Base-by-base conservation (phyloP, 2,888 invertebrate species). In the Rhamnusium bicolor region DNA sequence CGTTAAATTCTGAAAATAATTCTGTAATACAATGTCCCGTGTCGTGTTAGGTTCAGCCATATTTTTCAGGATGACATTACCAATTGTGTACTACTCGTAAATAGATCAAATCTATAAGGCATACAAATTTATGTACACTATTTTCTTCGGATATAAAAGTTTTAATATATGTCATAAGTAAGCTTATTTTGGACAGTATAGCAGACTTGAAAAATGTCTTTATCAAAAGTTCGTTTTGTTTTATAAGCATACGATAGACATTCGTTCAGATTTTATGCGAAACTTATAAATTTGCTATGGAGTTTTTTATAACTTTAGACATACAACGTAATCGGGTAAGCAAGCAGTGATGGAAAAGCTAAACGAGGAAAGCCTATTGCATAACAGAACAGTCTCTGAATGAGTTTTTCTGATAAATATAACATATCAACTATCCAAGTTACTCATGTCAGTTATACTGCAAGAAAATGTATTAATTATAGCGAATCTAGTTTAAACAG, bases 191-290 rank as follows among this genome's bases (percentile, higher is more conserved):
- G 40, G 12, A 2, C n/a, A n/a, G n/a, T 40, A n/a, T 40, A 40
- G n/a, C 40, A 12, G 40, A n/a, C 40, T 40, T 40, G 10, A 40
- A 40, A 40, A 40, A 16, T 10, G 32, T 40, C 58, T 7, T 58
- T 21, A 56, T 8, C 14, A 18, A 58, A 16, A 58, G 21, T 18
- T 60, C 60, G 16, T n/a, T 60, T 60, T 60, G 60, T 60, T 60
- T 60, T 32, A 60, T 60, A 40, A 60, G 32, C 60, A 29, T 60
- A 60, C 29, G 60, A 60, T 60, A 29, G 60, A 16, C 27, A 58
- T n/a, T 60, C 32, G 29, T 60, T 29, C 32, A 3, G 16, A 14
- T 24, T 60, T 60, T 60, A 40, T 40, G 40, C n/a, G 2, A 3
- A 40, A 2, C 40, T 40, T n/a, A 40, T 40, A 40, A 40, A 40